Base-by-base conservation (phyloP, 2,797 vertebrate species). In the Remorina albescens region DNA sequence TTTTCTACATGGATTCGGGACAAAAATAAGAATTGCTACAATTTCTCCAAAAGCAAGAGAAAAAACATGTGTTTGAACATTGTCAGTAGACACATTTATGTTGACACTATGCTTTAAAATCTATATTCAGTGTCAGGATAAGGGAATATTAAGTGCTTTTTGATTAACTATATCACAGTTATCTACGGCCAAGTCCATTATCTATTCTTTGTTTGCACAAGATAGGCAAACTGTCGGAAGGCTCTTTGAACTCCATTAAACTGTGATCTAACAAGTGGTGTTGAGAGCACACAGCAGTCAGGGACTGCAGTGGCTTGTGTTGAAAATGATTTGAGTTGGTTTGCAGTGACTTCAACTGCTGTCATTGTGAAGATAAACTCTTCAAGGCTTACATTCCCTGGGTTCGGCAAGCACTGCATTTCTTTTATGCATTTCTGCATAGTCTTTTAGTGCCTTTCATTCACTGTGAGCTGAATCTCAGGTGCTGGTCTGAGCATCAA, bases 41-140 rank as follows among this genome's bases (percentile, higher is more conserved):
- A 28, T 71, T 67, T 65, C 32, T 28, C 58, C 16, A 2, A 41
- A 57, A 41, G 42, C n/a, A n/a, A n/a, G n/a, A n/a, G n/a, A n/a
- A n/a, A n/a, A n/a, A n/a, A n/a, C n/a, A n/a, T n/a, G n/a, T n/a
- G n/a, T n/a, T n/a, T n/a, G n/a, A n/a, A n/a, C n/a, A n/a, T n/a
- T n/a, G n/a, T n/a, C n/a, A n/a, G n/a, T n/a, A n/a, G n/a, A n/a
- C n/a, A n/a, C n/a, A n/a, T n/a, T n/a, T n/a, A n/a, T n/a, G 9
- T 4, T 61, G 9, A 32, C 21, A 28, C 10, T 2, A 23, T 23
- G 23, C 21, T 46, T 46, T 60, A 8, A 42, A 36, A 26, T 50
- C 4, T 9, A 12, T 51, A 6, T 23, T 18, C 16, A 2, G 9
- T 13, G 16, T 46, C 19, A 47, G 41, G 19, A 44, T 16, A 26